Evolutionary conservation across 2,888 invertebrate species (phyloP), one percentile per base, ranked within the genome.

Genomic region (Dryococelus australis): DNA sequence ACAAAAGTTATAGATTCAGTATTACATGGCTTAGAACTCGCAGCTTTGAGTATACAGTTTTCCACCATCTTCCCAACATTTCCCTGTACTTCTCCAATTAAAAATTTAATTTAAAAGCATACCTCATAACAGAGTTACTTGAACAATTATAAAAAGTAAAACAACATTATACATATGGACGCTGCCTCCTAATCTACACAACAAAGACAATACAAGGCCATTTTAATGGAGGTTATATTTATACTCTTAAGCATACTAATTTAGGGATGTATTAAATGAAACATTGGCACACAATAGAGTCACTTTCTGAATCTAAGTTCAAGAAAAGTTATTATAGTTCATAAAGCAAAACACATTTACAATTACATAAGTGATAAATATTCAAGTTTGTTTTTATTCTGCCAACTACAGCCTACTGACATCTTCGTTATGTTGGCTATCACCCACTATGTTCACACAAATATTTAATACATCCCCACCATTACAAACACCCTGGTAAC

Each of bases 391-490:
- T 65, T 65, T 65, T 20, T n/a, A n/a, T n/a, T 65, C 12, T 47
- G 47, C 12, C 12, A 47, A 47, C 47, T 47, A 47, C 47, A 47
- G 12, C 12, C 47, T 47, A 47, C 47, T 47, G 47, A 47, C 47
- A 47, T 47, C 6, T 47, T 47, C 12, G 47, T n/a, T n/a, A n/a
- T 20, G 65, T 65, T 20, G 24, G 65, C 65, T 65, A 65, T 65
- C 20, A 20, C 65, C 16, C 13, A 6, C 65, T 65, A 65, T 6
- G 65, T 65, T 81, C 28, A 20, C 20, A 27, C 20, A 6, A 5
- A 20, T 81, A 81, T 81, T 81, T 27, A 81, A 81, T 81, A 81
- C 81, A 81, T 81, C 81, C 81, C 81, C 81, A 27, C 27, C 81
- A 27, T 35, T 20, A 65, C 65, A 16, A 65, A 65, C 65, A 65